Evolutionary conservation across 1,140 invertebrate species (phyloP), one percentile per base, ranked within the genome.

Genomic region (Pollicipes pollicipes): DNA sequence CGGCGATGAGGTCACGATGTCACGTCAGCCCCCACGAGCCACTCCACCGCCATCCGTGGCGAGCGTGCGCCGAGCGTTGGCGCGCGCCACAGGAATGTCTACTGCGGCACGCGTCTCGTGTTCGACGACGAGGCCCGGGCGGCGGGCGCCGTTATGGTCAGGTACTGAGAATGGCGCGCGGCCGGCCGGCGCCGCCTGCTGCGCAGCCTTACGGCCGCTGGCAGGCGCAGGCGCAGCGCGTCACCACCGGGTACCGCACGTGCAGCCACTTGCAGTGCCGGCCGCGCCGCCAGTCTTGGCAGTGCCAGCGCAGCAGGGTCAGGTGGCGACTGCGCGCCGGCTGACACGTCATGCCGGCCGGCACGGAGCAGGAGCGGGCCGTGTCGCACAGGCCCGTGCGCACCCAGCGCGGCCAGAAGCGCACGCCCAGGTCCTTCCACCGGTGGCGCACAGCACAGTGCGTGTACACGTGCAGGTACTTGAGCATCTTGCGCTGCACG

Each of bases 351-450:
- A 82, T 81, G 8, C 81, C 81, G 0, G 79, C 77, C 16, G 81
- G 81, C 80, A 81, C 81, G 17, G 78, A 80, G 71, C 81, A 82
- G 13, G 76, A 70, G 17, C 45, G 32, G 27, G 74, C 13, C 27
- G 66, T 35, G 73, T 58, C 35, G 72, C 80, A 81, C 35, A 77
- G 74, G 3, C 80, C 80, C 26, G 76, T 66, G 31, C 74, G 73
- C 26, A 81, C 75, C 76, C 76, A 82, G 13, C 80, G 73, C 13
- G 81, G 81, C 80, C 80, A 82, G 70, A 82, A 82, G 28, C 79
- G 76, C 17, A 77, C 70, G 13, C 81, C 81, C 63, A 81, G 70
- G 71, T 82, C 80, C 24, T 75, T 74, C 81, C 81, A 82, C 0
- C 73, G 73, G 73, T 77, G 81, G 27, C 73, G 72, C 10, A 82